Evolutionary conservation across 1,140 invertebrate species (phyloP).

Genomic region (Pachyrhynchus sulphureomaculatus): DNA sequence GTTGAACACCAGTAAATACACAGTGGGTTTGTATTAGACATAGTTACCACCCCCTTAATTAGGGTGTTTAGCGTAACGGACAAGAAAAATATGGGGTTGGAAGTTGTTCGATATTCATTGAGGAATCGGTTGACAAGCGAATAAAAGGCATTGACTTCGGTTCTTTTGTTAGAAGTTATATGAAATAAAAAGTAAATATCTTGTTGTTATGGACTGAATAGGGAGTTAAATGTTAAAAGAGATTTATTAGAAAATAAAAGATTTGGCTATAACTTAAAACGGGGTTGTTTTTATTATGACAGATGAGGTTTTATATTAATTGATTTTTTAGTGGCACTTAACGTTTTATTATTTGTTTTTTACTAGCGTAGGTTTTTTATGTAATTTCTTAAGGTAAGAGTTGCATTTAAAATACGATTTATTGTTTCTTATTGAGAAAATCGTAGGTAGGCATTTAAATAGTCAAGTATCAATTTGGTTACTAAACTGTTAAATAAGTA

Average conservation of each 20-base stretch:
- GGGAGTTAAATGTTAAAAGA: too few relatives aligned
- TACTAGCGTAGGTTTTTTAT: too few relatives aligned
- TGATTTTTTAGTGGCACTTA: too few relatives aligned
- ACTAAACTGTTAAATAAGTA: too few relatives aligned
- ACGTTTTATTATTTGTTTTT: too few relatives aligned
- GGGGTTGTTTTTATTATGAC: too few relatives aligned
- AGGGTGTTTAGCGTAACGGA: conserved; percentile 1
- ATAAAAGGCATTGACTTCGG: not conserved
- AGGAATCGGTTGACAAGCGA: not conserved
- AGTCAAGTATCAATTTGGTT: too few relatives aligned
- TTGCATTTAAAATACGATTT: not conserved
- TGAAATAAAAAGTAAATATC: not conserved
- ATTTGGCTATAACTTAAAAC: too few relatives aligned
- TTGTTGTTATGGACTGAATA: too few relatives aligned
- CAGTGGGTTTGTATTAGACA: not conserved
- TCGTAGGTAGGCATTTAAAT: too few relatives aligned
- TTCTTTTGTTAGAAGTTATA: not conserved
- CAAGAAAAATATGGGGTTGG: not conserved
- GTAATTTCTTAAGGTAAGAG: not conserved
- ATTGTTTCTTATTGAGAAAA: not conserved
- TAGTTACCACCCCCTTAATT: not conserved
- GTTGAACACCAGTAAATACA: not conserved
- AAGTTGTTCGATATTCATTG: not conserved
- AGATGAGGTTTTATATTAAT: too few relatives aligned
- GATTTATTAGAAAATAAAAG: too few relatives aligned